Evolutionary conservation across 2,797 vertebrate species (phyloP).

Genomic region (Intellagama lesueurii): DNA sequence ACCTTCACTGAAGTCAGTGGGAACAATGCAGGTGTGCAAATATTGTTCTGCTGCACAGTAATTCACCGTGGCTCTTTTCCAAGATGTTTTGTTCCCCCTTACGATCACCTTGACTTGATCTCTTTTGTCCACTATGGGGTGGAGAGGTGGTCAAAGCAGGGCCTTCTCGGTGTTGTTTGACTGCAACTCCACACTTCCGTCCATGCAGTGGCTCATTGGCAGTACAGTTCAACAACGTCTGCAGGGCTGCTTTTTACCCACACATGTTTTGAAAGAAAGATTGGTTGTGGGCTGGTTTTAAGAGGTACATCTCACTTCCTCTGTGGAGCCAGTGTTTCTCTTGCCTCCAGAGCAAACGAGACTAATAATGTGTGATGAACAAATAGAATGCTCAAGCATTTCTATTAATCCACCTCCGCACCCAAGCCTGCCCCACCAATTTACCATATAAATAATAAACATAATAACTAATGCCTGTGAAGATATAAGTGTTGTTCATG

Average conservation of each 20-base stretch:
- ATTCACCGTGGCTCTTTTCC: background rate
- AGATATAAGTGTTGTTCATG: background rate
- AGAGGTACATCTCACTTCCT: background rate
- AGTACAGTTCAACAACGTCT: no score
- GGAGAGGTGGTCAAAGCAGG: no score
- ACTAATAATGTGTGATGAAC: background rate
- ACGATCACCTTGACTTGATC: background rate
- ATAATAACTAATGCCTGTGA: background rate
- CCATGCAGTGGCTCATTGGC: no score
- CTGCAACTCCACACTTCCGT: background rate
- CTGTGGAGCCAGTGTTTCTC: background rate
- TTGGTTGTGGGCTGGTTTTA: background rate
- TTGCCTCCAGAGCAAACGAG: background rate
- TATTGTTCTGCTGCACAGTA: no score
- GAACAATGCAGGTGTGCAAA: no score
- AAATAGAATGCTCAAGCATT: background rate
- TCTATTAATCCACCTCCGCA: no score
- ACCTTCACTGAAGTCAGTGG: background rate
- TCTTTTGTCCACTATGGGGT: background rate
- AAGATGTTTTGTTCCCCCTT: background rate
- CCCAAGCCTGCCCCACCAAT: no score
- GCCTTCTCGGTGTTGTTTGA: no score
- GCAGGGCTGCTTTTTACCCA: no score
- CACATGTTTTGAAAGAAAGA: background rate
- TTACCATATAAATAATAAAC: no score